Evolutionary conservation across 1,140 invertebrate genomes (phyloP).

Genomic region (Trachymyrmex cornetzi): DNA sequence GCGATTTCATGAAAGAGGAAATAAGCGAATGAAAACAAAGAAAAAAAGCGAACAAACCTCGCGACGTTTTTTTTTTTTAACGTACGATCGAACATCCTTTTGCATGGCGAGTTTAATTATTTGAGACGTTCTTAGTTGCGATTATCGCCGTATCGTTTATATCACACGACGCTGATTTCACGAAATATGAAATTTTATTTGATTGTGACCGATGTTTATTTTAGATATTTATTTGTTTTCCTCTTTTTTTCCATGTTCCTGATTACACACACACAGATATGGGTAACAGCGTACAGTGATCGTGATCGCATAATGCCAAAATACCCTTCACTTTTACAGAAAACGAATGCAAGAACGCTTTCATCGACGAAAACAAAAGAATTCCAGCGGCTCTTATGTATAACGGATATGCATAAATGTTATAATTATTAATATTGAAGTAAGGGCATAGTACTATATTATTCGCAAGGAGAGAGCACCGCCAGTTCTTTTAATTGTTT

Average conservation of each 20-base stretch:
- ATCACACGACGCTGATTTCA: slow-evolving; percentile 2
- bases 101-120: slow-evolving; percentile 35
- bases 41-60: slow-evolving; percentile 68
- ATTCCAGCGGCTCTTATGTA: slow-evolving; percentile 80
- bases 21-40: neutral
- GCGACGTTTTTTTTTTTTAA: slow-evolving; percentile 53
- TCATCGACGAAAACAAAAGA: slow-evolving; percentile 81
- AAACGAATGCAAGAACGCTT: slow-evolving; percentile 81
- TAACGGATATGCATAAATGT: slow-evolving; percentile 80
- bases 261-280: slow-evolving; percentile 77
- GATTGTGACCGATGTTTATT: slow-evolving; percentile 31
- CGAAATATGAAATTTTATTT: slow-evolving; percentile 44
- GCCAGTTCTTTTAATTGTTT: slow-evolving; percentile 74
- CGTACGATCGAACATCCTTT: neutral
- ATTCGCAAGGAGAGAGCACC: slow-evolving; percentile 79
- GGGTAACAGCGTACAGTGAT: slow-evolving; percentile 80
- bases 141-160: slow-evolving; percentile 18
- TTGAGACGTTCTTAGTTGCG: slow-evolving; percentile 58
- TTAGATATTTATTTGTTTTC: slow-evolving; percentile 65
- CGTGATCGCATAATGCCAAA: slow-evolving; percentile 78
- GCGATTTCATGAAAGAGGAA: slow-evolving; percentile 9
- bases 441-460: slow-evolving; percentile 80
- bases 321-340: slow-evolving; percentile 78
- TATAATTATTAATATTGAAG: slow-evolving; percentile 68
- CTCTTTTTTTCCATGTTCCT: slow-evolving; percentile 79